Conservation (phyloP, 2,797 vertebrate species). For the Bovichtus variegatus region DNA sequence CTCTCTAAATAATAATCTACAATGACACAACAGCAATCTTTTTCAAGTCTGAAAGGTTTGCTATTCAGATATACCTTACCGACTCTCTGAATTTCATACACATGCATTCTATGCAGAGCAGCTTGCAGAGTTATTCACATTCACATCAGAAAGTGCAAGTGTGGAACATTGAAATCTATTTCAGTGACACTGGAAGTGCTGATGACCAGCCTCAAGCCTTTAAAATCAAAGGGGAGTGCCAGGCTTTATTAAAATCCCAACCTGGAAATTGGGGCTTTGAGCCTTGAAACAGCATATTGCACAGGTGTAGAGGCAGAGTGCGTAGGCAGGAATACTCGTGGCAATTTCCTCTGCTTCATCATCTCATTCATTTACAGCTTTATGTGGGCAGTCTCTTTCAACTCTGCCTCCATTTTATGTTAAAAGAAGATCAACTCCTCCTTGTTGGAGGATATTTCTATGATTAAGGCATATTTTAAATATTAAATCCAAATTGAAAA, state of each 20-base stretch:
- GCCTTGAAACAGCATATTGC: slow-evolving; percentile 25
- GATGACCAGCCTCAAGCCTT: slow-evolving; percentile 44
- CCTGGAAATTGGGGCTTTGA: slow-evolving; percentile 49
- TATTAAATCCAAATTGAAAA: slow-evolving; percentile 27
- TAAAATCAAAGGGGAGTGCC: slow-evolving; percentile 44
- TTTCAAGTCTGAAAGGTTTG: neutral
- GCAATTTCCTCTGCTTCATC: slow-evolving; percentile 20
- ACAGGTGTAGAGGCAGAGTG: slow-evolving; percentile 9
- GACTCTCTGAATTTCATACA: neutral
- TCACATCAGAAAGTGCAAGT: neutral
- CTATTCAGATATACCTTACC: neutral
- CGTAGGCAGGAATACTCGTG: neutral
- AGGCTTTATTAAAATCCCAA: slow-evolving; percentile 47
- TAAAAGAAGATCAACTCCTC: slow-evolving; percentile 11
- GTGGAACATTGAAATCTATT: slow-evolving; percentile 22
- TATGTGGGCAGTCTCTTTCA: slow-evolving; percentile 25
- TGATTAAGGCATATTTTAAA: slow-evolving; percentile 28
- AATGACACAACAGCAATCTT: neutral
- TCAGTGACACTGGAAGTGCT: slow-evolving; percentile 37
- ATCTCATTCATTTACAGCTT: slow-evolving; percentile 33
- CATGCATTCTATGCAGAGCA: neutral
- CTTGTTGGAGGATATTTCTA: neutral
- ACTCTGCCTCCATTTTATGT: slow-evolving; percentile 10
- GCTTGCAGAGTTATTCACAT: slow-evolving; percentile 8
- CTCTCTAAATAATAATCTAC: neutral